Conservation (phyloP, 2,888 invertebrate species). For the Xestia sexstrigata region DNA sequence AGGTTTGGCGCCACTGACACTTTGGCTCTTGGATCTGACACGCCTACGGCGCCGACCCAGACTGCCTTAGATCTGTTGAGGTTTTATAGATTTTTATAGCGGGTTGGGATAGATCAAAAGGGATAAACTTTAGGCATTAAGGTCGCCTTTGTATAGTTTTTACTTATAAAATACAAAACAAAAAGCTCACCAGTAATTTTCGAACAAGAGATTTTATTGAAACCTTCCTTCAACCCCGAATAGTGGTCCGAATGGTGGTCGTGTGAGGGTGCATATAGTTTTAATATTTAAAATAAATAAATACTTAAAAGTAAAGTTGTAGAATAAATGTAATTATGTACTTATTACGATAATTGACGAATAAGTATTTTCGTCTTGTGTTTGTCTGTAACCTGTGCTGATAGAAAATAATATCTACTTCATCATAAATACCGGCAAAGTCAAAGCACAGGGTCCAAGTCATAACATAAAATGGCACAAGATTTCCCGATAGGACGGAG, state of each 20-base stretch:
- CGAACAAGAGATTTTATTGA: too few species aligned
- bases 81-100: constrained; percentile 33
- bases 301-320: not conserved
- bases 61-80: constrained; percentile 10
- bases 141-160: too few species aligned
- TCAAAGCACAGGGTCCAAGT: not conserved
- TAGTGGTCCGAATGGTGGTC: too few species aligned
- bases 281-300: too few species aligned
- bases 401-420: not conserved
- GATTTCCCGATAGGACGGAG: not conserved
- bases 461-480: not conserved
- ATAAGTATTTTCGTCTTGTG: not conserved
- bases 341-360: not conserved
- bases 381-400: not conserved
- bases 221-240: too few species aligned
- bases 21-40: constrained; percentile 70
- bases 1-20: constrained; percentile 88
- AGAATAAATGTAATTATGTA: not conserved
- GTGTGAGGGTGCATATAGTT: too few species aligned
- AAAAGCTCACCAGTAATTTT: too few species aligned
- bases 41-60: constrained; percentile 82
- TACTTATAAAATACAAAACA: too few species aligned
- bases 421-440: not conserved
- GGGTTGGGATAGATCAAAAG: constrained; percentile 24
- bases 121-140: too few species aligned